phyloP scores from a whole-genome alignment of 2,888 invertebrate species.

The Agrochola lota region DNA sequence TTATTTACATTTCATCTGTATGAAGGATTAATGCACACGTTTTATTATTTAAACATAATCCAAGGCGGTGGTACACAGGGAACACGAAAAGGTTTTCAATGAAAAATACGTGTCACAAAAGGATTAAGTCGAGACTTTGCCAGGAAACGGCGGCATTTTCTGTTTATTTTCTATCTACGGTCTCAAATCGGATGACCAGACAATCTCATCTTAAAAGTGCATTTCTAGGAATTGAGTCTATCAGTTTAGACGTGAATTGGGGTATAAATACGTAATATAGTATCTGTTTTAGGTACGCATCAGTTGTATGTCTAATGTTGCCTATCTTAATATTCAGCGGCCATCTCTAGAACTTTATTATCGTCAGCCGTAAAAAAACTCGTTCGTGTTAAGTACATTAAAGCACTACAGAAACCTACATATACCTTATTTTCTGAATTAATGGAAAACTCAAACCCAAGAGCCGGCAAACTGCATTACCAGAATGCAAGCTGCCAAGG shows the following conservation, averaged over 20 bases:
- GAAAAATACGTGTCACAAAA: constrained; percentile 23
- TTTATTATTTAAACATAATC: constrained; percentile 9
- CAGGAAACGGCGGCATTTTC: background rate
- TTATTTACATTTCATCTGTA: constrained; percentile 34
- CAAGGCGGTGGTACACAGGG: background rate
- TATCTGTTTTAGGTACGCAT: background rate
- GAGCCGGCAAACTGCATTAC: background rate
- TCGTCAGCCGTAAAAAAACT: background rate
- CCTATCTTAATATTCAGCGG: background rate
- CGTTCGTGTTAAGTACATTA: background rate
- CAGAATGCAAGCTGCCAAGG: background rate
- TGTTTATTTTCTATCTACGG: constrained; percentile 11
- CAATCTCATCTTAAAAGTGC: constrained; percentile 14
- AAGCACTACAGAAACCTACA: background rate
- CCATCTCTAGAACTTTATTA: background rate
- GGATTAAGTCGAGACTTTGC: constrained; percentile 3
- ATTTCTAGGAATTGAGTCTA: constrained; percentile 19
- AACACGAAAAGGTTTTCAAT: background rate
- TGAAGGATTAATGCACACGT: constrained; percentile 1
- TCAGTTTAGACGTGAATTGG: background rate
- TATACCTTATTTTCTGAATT: constrained; percentile 1
- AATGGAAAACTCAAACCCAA: constrained; percentile 16
- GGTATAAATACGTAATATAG: background rate
- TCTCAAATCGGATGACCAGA: constrained; percentile 15
- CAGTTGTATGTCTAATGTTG: background rate